Percentiles rank a stretch among this genome's conserved stretches.
Evolutionary conservation across 1,140 invertebrate genomes (phyloP).

Genomic region (Pseudobourletiella spinata): DNA sequence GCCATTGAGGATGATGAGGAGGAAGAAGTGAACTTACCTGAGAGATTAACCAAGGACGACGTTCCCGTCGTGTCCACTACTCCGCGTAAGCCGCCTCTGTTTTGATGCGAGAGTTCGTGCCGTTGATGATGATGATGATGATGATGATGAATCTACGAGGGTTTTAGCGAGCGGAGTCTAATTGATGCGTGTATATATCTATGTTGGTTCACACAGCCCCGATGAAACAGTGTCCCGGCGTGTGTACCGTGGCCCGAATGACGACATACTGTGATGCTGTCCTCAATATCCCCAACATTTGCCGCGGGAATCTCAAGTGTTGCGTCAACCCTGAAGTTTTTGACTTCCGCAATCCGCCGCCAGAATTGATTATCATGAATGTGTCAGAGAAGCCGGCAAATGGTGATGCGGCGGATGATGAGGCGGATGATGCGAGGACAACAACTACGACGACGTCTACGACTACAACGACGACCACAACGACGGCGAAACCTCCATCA

Average conservation of each 20-base stretch:
- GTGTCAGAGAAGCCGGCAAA: slow-evolving; percentile 36
- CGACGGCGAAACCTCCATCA: slow-evolving; percentile 19
- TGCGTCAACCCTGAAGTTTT: slow-evolving; percentile 50
- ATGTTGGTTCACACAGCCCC: slow-evolving; percentile 7
- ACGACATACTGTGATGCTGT: slow-evolving; percentile 77
- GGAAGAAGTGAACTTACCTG: neutral
- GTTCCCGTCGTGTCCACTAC: neutral
- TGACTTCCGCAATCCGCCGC: slow-evolving; percentile 44
- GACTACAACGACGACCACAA: slow-evolving; percentile 45
- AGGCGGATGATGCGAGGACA: slow-evolving; percentile 35
- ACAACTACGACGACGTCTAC: slow-evolving; percentile 33
- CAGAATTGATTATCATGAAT: slow-evolving; percentile 58
- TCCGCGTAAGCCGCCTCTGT: neutral
- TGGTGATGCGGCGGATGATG: slow-evolving; percentile 41
- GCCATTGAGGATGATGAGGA: slow-evolving; percentile 22
- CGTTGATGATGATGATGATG: neutral
- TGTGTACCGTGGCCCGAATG: slow-evolving; percentile 70
- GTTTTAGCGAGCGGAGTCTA: neutral
- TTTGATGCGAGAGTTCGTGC: neutral
- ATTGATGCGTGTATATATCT: neutral
- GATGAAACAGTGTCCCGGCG: slow-evolving; percentile 60
- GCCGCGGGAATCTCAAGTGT: slow-evolving; percentile 59
- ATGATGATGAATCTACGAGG: neutral
- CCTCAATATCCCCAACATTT: slow-evolving; percentile 53
- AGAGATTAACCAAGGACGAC: neutral